Evolutionary conservation across 2,797 vertebrate species (phyloP), one percentile per base, ranked within the genome.

Genomic region (Lutjanus campechanus): DNA sequence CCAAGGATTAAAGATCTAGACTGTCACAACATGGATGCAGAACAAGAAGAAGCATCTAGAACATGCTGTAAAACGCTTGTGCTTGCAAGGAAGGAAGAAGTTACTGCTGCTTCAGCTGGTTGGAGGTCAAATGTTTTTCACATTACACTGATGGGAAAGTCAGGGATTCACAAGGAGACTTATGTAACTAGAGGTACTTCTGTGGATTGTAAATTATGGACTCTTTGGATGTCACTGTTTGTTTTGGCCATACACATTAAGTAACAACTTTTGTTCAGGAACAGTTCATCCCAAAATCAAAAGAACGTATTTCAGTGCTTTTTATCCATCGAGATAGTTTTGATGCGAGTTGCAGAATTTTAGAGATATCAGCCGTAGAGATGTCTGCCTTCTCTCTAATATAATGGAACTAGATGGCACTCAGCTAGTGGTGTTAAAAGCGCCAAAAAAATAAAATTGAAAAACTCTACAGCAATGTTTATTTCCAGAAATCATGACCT

Each of bases 61-160:
- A 79, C 69, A 75, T 56, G 11, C 22, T 60, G 46, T 69, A 73
- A 74, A 77, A 71, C n/a, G 54, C 25, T 76, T 82, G 53, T 69
- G 61, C 65, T 29, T 44, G 44, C 49, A 36, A 40, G n/a, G 54
- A 69, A 11, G 58, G 25, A 9, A 12, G 17, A 29, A 61, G 69
- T 66, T 65, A 43, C 56, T 64, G 63, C 66, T 61, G 50, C 58
- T 55, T 72, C 36, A 73, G 51, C 22, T 55, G n/a, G 20, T 53
- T 67, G 60, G 63, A 70, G 20, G 56, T 19, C 62, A 7, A 15
- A 20, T 84, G 75, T 40, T 85, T 89, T 91, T 74, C 56, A 75
- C 68, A 77, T 89, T 59, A 81, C 55, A 54, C 67, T 83, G 59
- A 88, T 83, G 68, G 29, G 40, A 83, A 85, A 69, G 40, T 25